phyloP scores from a whole-genome alignment of 2,797 vertebrate species.

The Spinus olivaceus region DNA sequence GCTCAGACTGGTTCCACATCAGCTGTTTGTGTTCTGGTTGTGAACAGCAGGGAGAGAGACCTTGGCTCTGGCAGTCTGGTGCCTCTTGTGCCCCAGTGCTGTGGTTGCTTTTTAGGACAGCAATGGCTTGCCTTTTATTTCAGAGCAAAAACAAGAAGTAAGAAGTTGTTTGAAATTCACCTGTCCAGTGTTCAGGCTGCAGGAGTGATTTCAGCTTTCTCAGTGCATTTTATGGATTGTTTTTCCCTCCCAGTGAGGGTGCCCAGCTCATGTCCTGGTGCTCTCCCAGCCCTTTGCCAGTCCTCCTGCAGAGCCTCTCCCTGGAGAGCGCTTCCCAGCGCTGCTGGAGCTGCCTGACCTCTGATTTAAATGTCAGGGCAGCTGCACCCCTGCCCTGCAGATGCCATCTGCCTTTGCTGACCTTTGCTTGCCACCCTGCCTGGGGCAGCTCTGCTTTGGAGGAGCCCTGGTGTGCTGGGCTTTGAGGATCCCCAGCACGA shows the following conservation, averaged over 20 bases:
- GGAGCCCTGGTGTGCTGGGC: too few relatives aligned
- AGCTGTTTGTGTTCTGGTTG: neutral
- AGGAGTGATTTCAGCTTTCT: neutral
- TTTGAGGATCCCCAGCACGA: neutral
- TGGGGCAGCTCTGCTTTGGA: fast-evolving
- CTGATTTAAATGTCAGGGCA: conserved; percentile 43
- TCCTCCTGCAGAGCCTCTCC: neutral
- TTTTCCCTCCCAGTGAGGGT: neutral
- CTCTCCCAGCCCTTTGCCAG: neutral
- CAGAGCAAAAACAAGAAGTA: neutral
- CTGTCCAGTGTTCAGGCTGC: fast-evolving
- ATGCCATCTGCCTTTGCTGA: neutral
- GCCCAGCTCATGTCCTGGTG: fast-evolving
- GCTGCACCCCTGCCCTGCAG: neutral
- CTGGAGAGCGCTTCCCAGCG: fast-evolving
- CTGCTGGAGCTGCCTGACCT: conserved; percentile 29
- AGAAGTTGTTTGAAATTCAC: neutral
- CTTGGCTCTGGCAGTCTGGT: neutral
- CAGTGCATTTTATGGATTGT: fast-evolving
- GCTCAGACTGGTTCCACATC: neutral
- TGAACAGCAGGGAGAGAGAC: neutral
- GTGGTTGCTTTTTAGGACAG: neutral
- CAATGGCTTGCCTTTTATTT: neutral
- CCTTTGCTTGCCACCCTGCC: neutral
- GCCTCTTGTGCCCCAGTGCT: neutral